These are phyloP conservation scores for Percina caprodes DNA, from an alignment of 2,113 vertebrate species.

Conservation along the genomic window DNA sequence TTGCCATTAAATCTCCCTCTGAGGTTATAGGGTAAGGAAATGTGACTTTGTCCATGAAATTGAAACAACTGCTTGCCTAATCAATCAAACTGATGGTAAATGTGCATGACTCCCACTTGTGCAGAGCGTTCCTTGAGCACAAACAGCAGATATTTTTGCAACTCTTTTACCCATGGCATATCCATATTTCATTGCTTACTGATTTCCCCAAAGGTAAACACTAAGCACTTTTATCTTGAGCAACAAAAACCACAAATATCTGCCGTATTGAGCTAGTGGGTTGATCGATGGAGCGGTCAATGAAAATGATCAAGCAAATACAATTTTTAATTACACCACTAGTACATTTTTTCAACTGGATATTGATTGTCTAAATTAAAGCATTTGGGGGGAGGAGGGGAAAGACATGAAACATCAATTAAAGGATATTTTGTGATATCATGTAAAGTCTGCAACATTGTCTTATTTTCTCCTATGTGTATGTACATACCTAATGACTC, in stretches of 20 bases:
- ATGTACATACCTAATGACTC: not conserved
- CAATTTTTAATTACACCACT: conserved; percentile 67
- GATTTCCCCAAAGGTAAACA: conserved; percentile 52
- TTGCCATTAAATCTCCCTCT: conserved; percentile 77
- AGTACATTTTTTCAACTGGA: conserved; percentile 43
- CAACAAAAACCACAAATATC: conserved; percentile 61
- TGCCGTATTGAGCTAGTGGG: conserved; percentile 52
- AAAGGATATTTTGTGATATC: conserved; percentile 7
- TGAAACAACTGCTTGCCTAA: conserved; percentile 71
- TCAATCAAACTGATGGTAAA: conserved; percentile 72
- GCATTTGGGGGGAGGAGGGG: not conserved
- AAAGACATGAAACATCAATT: conserved; percentile 14
- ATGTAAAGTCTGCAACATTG: conserved; percentile 4
- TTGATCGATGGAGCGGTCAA: conserved; percentile 67
- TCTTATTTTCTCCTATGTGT: not conserved
- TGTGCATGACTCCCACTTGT: conserved; percentile 45
- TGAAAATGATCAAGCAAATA: conserved; percentile 70
- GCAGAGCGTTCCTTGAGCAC: conserved; percentile 40
- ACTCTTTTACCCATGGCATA: conserved; percentile 65
- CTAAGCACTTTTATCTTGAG: conserved; percentile 56
- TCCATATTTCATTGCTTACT: conserved; percentile 66
- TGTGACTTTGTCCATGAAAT: conserved; percentile 77
- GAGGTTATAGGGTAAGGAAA: conserved; percentile 73
- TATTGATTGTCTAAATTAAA: conserved; percentile 63
- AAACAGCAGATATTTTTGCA: conserved; percentile 63